A percentile compares a stretch with the other conserved stretches of the same genome.
Evolutionary conservation across 2,888 invertebrate genomes (phyloP).

Genomic region (Xanthia togata): DNA sequence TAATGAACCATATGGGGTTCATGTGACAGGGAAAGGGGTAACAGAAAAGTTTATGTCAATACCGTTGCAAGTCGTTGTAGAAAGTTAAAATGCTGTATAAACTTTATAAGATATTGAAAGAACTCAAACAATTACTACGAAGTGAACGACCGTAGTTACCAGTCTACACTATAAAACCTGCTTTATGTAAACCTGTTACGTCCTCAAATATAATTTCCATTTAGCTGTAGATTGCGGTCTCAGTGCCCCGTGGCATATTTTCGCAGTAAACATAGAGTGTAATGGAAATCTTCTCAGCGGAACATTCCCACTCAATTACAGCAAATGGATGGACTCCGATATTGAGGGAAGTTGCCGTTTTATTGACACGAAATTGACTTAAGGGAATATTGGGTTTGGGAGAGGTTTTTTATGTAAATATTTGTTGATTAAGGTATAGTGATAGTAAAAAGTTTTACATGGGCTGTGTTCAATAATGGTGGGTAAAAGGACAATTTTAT

Average conservation of each 20-base stretch:
- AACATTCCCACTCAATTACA: constrained; percentile 37
- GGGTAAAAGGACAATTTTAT: not conserved
- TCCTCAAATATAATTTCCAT: constrained; percentile 12
- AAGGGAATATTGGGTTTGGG: not conserved
- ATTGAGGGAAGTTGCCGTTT: constrained; percentile 40
- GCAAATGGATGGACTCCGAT: constrained; percentile 42
- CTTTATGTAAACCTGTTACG: constrained; percentile 6
- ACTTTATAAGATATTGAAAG: not conserved
- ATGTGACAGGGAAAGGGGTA: no score
- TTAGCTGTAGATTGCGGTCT: constrained; percentile 10
- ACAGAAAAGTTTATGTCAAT: not conserved
- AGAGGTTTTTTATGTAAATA: not conserved
- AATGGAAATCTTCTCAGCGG: constrained; percentile 39
- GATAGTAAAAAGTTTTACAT: not conserved
- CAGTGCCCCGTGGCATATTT: constrained; percentile 8
- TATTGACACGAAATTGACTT: constrained; percentile 42
- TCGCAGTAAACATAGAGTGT: constrained; percentile 23
- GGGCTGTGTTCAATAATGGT: not conserved
- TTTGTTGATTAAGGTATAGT: not conserved
- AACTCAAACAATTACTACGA: no score
- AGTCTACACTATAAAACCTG: not conserved
- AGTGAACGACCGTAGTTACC: not conserved
- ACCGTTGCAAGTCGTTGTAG: not conserved
- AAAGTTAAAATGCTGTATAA: not conserved
- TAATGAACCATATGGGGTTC: no score